Percentiles rank a stretch among this genome's conserved stretches.
Evolutionary conservation across 2,797 vertebrate species (phyloP).

Genomic region (Sebastes umbrosus): DNA sequence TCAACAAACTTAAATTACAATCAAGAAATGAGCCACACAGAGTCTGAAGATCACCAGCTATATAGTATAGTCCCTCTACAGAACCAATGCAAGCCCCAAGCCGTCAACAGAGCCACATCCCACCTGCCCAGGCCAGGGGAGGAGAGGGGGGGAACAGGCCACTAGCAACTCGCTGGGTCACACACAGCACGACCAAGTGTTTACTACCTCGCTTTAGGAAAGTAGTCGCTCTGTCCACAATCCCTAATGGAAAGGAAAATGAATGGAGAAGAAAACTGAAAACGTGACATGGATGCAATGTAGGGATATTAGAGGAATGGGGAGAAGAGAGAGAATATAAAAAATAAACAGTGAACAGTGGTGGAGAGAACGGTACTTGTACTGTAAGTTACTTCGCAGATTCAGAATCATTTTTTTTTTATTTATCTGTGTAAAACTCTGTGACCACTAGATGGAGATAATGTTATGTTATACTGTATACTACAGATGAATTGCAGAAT

Average conservation of each 20-base stretch:
- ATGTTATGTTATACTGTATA: background rate
- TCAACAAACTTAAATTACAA: background rate
- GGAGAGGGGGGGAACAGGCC: conserved; percentile 23
- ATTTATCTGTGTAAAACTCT: background rate
- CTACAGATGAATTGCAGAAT: background rate
- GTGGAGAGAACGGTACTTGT: too few relatives aligned
- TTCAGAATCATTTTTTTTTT: background rate
- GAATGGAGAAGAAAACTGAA: conserved; percentile 81
- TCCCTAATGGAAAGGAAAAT: conserved; percentile 87
- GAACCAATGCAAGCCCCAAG: conserved; percentile 46
- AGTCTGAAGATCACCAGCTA: background rate
- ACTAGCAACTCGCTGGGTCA: conserved; percentile 61
- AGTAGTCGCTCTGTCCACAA: conserved; percentile 90
- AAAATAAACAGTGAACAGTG: background rate
- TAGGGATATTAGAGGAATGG: conserved; percentile 54
- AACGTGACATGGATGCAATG: conserved; percentile 57
- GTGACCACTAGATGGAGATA: conserved; percentile 63
- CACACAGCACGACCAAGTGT: conserved; percentile 82
- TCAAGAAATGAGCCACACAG: background rate
- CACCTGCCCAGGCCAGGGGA: conserved; percentile 54
- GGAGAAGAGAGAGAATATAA: conserved; percentile 40
- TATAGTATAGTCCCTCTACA: background rate
- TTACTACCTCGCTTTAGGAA: conserved; percentile 94
- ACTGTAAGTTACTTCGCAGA: too few relatives aligned
- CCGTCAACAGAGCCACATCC: conserved; percentile 54